A percentile compares a stretch with the other conserved stretches of the same genome.
Conservation (phyloP, 64 coral and sea anemone genomes). For the Anthopleura sola region DNA sequence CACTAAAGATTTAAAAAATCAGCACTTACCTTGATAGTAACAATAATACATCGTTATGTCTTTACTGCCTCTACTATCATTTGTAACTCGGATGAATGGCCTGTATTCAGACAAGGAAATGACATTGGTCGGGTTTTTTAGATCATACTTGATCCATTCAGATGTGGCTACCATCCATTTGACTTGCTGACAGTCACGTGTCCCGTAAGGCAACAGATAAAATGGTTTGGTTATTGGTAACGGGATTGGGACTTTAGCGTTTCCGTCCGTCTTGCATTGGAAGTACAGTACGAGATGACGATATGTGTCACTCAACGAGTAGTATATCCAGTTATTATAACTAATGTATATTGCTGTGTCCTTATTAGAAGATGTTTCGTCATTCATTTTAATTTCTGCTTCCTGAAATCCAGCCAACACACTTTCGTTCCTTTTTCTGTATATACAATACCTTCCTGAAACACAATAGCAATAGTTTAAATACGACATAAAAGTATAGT, state of each 20-base stretch:
- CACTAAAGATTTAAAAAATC: too few relatives aligned
- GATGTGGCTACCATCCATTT: conserved; percentile 32
- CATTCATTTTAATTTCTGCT: background rate
- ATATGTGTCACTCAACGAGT: background rate
- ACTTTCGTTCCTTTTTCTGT: background rate
- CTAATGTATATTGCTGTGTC: background rate
- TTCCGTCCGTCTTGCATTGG: background rate
- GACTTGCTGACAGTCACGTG: conserved; percentile 50
- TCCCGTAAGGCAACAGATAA: conserved; percentile 31
- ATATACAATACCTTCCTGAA: background rate
- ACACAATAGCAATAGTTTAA: too few relatives aligned
- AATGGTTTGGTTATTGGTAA: conserved; percentile 23
- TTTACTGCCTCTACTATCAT: too few relatives aligned
- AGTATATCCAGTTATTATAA: background rate
- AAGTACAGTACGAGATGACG: background rate
- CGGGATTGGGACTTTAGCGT: background rate
- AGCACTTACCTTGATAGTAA: conserved; percentile 37
- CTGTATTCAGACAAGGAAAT: too few relatives aligned
- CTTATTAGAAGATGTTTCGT: background rate
- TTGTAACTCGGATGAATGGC: too few relatives aligned
- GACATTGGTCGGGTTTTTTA: too few relatives aligned
- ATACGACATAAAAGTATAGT: too few relatives aligned
- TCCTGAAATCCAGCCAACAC: background rate
- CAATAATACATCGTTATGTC: conserved; percentile 37
- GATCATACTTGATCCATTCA: conserved; percentile 61